Conservation (phyloP, 2,113 vertebrate genomes). For the Bagarius yarrelli region DNA sequence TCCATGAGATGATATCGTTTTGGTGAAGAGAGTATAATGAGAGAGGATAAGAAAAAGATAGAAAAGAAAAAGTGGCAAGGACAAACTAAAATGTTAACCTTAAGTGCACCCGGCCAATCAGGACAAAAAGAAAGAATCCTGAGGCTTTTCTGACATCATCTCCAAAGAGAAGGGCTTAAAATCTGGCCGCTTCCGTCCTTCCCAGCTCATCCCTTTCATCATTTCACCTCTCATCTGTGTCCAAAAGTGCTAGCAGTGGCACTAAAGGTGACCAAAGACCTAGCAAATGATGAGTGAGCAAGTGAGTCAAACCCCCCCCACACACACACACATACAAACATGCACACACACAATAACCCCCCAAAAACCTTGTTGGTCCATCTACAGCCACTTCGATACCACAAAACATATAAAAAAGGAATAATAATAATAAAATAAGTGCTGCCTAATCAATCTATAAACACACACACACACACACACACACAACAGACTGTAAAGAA, state of each 20-base stretch:
- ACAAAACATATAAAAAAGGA: too few relatives aligned
- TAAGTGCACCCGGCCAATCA: neutral
- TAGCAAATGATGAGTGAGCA: conserved; percentile 13
- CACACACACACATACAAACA: conserved; percentile 4
- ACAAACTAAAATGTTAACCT: conserved; percentile 5
- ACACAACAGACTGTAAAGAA: neutral
- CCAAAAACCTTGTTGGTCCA: too few relatives aligned
- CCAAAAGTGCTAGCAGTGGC: conserved; percentile 59
- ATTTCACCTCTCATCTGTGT: conserved; percentile 65
- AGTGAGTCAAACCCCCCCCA: neutral
- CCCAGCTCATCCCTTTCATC: conserved; percentile 43
- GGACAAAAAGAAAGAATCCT: conserved; percentile 12
- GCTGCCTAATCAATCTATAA: neutral
- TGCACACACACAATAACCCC: neutral
- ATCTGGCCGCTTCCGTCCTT: conserved; percentile 22
- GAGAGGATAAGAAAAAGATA: neutral
- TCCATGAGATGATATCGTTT: too few relatives aligned
- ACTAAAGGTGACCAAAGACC: conserved; percentile 57
- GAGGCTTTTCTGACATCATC: conserved; percentile 36
- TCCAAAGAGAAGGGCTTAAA: conserved; percentile 52
- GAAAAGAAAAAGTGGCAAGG: too few relatives aligned
- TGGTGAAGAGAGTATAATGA: too few relatives aligned
- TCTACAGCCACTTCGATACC: too few relatives aligned
- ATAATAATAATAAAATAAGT: too few relatives aligned
- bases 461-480: conserved; percentile 22